Evolutionary conservation across 2,113 vertebrate genomes (phyloP).

Genomic region (Murina feae): DNA sequence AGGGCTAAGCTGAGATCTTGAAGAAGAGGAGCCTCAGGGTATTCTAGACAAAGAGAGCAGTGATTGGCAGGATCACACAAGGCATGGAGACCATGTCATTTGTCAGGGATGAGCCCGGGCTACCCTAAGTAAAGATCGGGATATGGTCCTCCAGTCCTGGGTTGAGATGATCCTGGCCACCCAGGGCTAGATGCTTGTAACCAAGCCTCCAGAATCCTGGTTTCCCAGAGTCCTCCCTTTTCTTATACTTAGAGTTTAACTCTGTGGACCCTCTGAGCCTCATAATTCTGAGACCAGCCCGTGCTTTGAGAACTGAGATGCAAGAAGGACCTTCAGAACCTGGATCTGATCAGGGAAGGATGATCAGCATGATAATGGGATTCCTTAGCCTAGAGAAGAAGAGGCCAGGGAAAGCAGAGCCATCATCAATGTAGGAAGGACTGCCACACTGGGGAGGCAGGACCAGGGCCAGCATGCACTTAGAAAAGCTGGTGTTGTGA

Average conservation of each 20-base stretch:
- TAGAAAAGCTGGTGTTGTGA: background rate
- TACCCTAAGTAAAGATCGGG: background rate
- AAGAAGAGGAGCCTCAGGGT: background rate
- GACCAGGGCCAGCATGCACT: background rate
- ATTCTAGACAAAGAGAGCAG: background rate
- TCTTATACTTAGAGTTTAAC: background rate
- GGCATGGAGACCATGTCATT: fast-evolving
- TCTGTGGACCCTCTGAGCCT: background rate
- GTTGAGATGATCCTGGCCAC: background rate
- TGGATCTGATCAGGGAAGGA: background rate
- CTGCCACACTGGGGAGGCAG: fast-evolving
- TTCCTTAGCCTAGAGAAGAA: background rate
- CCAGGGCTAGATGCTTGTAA: background rate
- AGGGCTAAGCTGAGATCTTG: too few relatives aligned
- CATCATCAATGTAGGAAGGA: background rate
- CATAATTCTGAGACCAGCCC: background rate
- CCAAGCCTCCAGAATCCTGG: background rate
- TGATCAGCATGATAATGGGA: background rate
- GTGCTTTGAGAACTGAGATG: background rate
- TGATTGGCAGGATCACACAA: background rate
- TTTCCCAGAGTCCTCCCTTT: background rate
- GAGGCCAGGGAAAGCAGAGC: background rate
- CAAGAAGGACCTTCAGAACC: background rate
- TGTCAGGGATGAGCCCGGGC: too few relatives aligned
- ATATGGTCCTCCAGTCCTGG: background rate